Conservation (phyloP, 2,113 vertebrate genomes). For the Catharus minimus region DNA sequence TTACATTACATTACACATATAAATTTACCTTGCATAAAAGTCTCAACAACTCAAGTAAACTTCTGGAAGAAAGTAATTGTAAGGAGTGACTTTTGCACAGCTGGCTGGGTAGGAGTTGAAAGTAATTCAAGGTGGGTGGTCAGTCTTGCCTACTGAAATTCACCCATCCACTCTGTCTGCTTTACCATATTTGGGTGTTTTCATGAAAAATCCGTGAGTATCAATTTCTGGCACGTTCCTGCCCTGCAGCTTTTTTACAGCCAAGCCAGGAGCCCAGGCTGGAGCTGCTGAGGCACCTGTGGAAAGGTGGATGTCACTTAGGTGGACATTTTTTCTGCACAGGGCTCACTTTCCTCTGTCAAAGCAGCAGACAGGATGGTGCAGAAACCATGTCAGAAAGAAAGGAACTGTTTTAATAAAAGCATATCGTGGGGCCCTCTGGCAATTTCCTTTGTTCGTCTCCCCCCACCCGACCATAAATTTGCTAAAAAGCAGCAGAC, state of each 20-base stretch:
- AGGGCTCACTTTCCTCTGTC: not conserved
- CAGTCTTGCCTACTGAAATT: constrained; percentile 22
- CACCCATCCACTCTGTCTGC: not conserved
- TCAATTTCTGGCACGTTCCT: not conserved
- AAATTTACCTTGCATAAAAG: not conserved
- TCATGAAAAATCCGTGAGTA: not conserved
- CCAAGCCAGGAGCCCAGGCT: not conserved
- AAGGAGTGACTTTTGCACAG: not conserved
- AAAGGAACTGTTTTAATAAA: not conserved
- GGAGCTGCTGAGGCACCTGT: constrained; percentile 75
- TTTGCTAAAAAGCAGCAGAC: not conserved
- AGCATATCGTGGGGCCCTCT: not conserved
- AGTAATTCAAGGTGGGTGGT: constrained; percentile 54
- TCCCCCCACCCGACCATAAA: not conserved
- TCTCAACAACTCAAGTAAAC: not conserved
- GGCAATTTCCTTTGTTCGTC: not conserved
- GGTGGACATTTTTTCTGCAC: constrained; percentile 68
- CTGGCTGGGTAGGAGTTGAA: constrained; percentile 4
- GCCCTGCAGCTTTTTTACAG: not conserved
- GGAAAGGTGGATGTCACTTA: constrained; percentile 7
- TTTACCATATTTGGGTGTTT: not conserved
- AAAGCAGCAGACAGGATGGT: not conserved
- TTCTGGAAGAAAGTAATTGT: not conserved
- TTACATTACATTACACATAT: not conserved
- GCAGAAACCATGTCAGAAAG: not conserved